Percentiles rank a stretch among this genome's conserved stretches.
phyloP scores from a whole-genome alignment of 2,888 invertebrate genomes.

The Eupithecia exiguata region DNA sequence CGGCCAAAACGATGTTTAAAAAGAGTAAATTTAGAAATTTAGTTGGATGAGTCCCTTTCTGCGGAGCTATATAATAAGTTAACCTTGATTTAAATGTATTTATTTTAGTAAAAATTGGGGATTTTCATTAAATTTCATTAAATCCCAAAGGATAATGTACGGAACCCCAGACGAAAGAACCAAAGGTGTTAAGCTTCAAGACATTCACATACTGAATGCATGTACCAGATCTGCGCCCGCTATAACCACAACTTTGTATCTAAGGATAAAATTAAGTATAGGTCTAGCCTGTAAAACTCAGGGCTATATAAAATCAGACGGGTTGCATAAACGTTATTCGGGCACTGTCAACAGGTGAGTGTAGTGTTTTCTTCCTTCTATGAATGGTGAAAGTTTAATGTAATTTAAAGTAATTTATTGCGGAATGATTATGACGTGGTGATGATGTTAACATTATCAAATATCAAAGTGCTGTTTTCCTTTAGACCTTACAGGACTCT shows the following conservation, averaged over 20 bases:
- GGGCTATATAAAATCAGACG: neutral
- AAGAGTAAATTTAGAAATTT: too few species aligned
- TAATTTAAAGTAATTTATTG: neutral
- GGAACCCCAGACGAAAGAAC: neutral
- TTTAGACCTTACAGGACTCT: too few species aligned
- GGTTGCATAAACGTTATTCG: neutral
- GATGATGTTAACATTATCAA: too few species aligned
- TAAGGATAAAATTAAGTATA: neutral
- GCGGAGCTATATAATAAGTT: too few species aligned
- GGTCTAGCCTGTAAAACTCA: neutral
- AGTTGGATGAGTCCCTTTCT: too few species aligned
- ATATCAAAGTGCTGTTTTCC: too few species aligned
- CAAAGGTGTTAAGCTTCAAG: neutral
- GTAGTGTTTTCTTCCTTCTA: slow-evolving; percentile 1
- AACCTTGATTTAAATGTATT: too few species aligned
- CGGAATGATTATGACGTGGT: too few species aligned
- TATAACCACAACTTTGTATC: neutral
- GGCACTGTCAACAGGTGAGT: neutral
- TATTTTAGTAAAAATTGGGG: too few species aligned
- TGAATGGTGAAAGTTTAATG: neutral
- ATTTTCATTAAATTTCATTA: too few species aligned
- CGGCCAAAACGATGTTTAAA: too few species aligned
- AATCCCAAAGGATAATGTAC: too few species aligned
- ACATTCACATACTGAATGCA: neutral
- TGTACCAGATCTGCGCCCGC: neutral